Conservation (phyloP, 2,888 invertebrate genomes). For the Chesias legatella region DNA sequence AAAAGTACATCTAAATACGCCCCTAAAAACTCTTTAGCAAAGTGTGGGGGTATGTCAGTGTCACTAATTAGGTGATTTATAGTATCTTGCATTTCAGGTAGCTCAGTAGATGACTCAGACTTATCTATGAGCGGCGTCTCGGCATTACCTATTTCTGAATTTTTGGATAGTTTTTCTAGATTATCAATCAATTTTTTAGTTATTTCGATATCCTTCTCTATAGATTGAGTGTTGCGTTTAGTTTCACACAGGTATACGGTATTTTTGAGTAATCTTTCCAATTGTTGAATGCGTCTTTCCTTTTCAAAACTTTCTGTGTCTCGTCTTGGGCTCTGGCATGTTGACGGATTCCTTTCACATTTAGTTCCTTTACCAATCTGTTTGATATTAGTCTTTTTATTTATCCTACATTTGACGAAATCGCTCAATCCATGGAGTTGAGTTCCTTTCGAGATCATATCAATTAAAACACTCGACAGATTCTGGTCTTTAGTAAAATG, state of each 20-base stretch:
- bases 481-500: slow-evolving; percentile 52
- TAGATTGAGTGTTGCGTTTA: slow-evolving; percentile 33
- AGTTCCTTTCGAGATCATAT: slow-evolving; percentile 44
- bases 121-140: slow-evolving; percentile 31
- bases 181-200: slow-evolving; percentile 55
- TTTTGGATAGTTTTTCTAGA: slow-evolving; percentile 39
- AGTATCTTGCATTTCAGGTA: slow-evolving; percentile 54
- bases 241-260: slow-evolving; percentile 62
- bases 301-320: slow-evolving; percentile 49
- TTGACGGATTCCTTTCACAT: slow-evolving; percentile 4
- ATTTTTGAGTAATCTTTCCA: slow-evolving; percentile 59
- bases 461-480: slow-evolving; percentile 42
- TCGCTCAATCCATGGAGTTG: slow-evolving; percentile 45
- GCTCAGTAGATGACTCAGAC: slow-evolving; percentile 49
- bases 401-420: slow-evolving; percentile 20
- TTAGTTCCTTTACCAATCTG: slow-evolving; percentile 15
- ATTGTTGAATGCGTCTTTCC: slow-evolving; percentile 56
- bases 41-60: slow-evolving; percentile 45
- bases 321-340: slow-evolving; percentile 28
- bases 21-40: slow-evolving; percentile 56
- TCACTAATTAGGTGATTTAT: slow-evolving; percentile 58
- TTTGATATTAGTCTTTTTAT: slow-evolving; percentile 18
- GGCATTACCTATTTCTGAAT: slow-evolving; percentile 19
- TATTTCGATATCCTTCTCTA: slow-evolving; percentile 56
- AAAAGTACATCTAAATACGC: slow-evolving; percentile 57